These are phyloP conservation scores for Mamestra brassicae DNA, from an alignment of 2,888 invertebrate genomes.

Conservation along the genomic window DNA sequence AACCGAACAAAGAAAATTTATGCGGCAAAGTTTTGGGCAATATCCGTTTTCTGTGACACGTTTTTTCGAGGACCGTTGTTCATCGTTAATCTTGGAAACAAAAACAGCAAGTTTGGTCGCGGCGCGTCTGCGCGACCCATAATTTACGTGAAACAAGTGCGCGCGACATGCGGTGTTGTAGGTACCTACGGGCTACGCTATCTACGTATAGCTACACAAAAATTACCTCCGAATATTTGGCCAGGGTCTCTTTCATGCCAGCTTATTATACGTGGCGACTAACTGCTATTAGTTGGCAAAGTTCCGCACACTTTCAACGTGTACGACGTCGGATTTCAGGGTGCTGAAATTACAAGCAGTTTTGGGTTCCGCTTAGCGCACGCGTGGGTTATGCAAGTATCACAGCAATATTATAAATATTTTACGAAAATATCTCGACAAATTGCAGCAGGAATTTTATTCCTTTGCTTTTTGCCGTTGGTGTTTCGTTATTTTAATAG, in stretches of 20 bases:
- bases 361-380: constrained; percentile 34
- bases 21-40: constrained; percentile 85
- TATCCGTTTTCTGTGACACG: constrained; percentile 88
- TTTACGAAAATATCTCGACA: constrained; percentile 37
- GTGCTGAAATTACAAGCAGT: constrained; percentile 47
- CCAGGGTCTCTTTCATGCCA: constrained; percentile 47
- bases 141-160: constrained; percentile 87
- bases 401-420: constrained; percentile 43
- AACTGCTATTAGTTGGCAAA: constrained; percentile 61
- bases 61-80: constrained; percentile 88
- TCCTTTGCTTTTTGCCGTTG: not conserved
- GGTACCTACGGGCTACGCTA: constrained; percentile 45
- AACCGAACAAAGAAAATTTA: constrained; percentile 85
- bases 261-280: constrained; percentile 56
- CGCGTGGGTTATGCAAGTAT: constrained; percentile 26
- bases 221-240: constrained; percentile 71
- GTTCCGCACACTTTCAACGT: constrained; percentile 49
- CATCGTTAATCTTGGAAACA: constrained; percentile 90
- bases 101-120: constrained; percentile 87
- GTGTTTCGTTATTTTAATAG: constrained; percentile 10
- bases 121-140: constrained; percentile 82
- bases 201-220: constrained; percentile 67
- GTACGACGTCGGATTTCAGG: constrained; percentile 49
- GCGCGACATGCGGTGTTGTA: constrained; percentile 82
- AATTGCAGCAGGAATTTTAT: constrained; percentile 20